Evolutionary conservation across 2,113 vertebrate species (phyloP).

Genomic region (Gyps fulvus): DNA sequence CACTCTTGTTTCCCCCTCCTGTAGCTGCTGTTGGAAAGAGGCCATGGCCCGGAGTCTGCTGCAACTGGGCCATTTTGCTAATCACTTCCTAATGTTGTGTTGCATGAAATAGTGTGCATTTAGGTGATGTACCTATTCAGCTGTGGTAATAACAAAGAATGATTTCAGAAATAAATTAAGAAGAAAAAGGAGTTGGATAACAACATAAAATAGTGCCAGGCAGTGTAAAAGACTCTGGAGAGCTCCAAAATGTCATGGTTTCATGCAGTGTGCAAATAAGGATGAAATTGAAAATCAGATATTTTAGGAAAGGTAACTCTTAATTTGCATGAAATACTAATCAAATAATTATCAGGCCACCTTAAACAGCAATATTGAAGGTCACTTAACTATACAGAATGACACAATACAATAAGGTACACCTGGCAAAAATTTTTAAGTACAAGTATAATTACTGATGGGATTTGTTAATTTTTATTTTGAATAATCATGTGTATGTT

Average conservation of each 20-base stretch:
- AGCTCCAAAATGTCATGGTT: not conserved
- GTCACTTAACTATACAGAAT: not conserved
- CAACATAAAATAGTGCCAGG: not conserved
- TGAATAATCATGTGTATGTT: not conserved
- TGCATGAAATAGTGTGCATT: not conserved
- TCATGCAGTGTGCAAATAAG: conserved; percentile 35
- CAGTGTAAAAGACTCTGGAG: not conserved
- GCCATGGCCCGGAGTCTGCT: not conserved
- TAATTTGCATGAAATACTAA: conserved; percentile 46
- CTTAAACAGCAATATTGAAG: not conserved
- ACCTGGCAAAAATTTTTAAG: not conserved
- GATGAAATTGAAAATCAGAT: conserved; percentile 50
- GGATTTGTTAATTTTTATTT: not conserved
- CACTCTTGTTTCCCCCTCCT: not conserved
- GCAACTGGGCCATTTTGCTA: fast-evolving
- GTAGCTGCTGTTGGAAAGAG: not conserved
- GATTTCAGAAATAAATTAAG: not conserved
- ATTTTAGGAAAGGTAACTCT: conserved; percentile 33
- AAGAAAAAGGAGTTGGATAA: not conserved
- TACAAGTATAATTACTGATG: not conserved
- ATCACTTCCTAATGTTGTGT: fast-evolving
- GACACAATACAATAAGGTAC: not conserved
- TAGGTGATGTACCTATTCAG: not conserved
- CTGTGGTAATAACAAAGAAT: not conserved
- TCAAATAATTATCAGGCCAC: conserved; percentile 5